These are phyloP conservation scores for Aphodius sticticus DNA, from an alignment of 2,888 invertebrate genomes.

Conservation along the genomic window DNA sequence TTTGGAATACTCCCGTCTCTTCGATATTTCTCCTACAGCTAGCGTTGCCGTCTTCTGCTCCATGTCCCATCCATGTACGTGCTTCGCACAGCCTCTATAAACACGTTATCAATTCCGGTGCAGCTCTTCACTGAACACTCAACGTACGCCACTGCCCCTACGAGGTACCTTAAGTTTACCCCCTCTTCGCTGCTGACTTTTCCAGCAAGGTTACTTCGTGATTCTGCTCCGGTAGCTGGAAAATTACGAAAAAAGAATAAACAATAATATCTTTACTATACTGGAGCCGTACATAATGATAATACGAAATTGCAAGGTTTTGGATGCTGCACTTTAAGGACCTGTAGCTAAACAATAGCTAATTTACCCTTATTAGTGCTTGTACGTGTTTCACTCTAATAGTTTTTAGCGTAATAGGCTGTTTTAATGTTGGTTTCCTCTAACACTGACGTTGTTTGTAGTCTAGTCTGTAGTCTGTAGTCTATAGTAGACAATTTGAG, in stretches of 20 bases:
- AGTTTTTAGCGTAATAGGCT: no score
- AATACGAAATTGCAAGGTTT: not conserved
- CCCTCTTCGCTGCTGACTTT: conserved; percentile 44
- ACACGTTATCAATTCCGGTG: conserved; percentile 46
- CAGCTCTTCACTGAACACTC: conserved; percentile 48
- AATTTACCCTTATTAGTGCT: no score
- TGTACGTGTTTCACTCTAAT: no score
- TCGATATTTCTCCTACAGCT: not conserved
- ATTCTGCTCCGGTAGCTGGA: conserved; percentile 45
- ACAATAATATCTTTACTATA: not conserved
- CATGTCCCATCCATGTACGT: conserved; percentile 29
- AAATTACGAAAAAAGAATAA: conserved; percentile 16
- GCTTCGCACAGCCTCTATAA: conserved; percentile 48
- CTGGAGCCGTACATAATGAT: not conserved
- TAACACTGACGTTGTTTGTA: no score
- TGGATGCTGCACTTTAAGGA: no score
- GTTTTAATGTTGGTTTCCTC: no score
- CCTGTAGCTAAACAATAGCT: no score
- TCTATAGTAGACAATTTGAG: no score
- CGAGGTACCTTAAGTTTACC: conserved; percentile 45
- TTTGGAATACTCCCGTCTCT: not conserved
- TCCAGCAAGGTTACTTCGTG: conserved; percentile 27
- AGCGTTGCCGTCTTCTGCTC: not conserved
- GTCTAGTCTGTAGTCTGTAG: no score
- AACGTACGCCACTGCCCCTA: conserved; percentile 46